Percentiles rank a stretch among this genome's conserved stretches.
Conservation (phyloP, 2,113 vertebrate species). For the Scatophagus argus region DNA sequence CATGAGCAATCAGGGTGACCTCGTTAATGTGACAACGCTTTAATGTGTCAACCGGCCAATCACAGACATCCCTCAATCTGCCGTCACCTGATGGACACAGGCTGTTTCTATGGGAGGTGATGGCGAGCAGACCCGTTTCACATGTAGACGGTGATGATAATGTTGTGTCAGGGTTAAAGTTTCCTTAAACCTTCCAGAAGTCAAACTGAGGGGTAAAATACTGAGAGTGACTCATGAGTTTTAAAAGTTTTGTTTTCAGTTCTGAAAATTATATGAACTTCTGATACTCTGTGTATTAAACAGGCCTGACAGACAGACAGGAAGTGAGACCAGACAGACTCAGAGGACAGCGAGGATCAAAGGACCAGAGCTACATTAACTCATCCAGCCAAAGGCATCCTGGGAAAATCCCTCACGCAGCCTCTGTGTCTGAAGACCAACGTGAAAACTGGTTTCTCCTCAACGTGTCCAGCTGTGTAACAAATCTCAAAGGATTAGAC, state of each 20-base stretch:
- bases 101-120: no score
- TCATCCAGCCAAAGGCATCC: background rate
- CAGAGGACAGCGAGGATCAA: slow-evolving; percentile 7
- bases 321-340: slow-evolving; percentile 1
- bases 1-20: background rate
- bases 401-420: slow-evolving; percentile 1
- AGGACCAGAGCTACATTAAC: background rate
- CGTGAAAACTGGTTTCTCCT: background rate
- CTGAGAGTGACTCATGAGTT: background rate
- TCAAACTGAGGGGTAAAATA: background rate
- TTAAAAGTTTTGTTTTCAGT: background rate
- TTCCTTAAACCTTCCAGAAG: background rate
- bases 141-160: no score
- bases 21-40: no score
- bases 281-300: no score
- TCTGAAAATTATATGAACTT: background rate
- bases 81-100: no score
- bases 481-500: no score
- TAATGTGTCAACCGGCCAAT: no score
- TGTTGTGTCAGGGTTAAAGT: no score
- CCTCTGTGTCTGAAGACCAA: background rate
- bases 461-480: background rate
- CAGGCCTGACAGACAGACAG: background rate
- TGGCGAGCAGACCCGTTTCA: no score
- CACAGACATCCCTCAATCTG: no score